A percentile compares a stretch with the other conserved stretches of the same genome.
Conservation (phyloP, 2,113 vertebrate species). For the Ranitomeya imitator region DNA sequence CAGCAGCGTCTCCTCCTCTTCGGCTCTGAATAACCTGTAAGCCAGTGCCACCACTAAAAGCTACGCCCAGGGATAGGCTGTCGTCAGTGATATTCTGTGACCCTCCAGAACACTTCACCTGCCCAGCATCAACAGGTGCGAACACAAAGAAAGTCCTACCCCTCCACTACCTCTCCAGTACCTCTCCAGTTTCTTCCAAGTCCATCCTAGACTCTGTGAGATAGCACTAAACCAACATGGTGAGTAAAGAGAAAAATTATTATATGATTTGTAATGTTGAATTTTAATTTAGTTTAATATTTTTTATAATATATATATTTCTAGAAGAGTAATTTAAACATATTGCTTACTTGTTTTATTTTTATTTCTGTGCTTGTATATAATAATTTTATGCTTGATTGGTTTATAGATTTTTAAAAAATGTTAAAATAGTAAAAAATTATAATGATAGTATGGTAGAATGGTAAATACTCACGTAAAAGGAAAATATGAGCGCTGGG, state of each 20-base stretch:
- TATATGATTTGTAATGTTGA: neutral
- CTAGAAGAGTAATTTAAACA: neutral
- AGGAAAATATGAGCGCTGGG: no score
- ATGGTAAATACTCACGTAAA: no score
- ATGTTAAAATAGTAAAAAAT: no score
- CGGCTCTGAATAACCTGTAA: constrained; percentile 27
- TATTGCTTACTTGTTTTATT: neutral
- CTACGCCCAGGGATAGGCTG: neutral
- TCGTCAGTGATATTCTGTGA: constrained; percentile 20
- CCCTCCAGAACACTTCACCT: constrained; percentile 28
- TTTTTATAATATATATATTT: neutral
- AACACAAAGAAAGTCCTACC: constrained; percentile 2
- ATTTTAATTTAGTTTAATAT: neutral
- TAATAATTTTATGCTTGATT: no score
- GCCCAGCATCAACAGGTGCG: constrained; percentile 3
- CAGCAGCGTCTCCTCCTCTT: neutral
- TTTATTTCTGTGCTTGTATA: neutral
- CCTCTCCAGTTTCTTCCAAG: neutral
- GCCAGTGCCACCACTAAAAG: neutral
- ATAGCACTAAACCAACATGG: constrained; percentile 19
- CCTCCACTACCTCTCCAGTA: constrained; percentile 5
- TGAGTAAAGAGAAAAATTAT: neutral
- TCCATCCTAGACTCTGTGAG: neutral
- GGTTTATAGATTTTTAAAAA: no score
- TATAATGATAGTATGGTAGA: no score